Conservation (phyloP, 2,888 invertebrate genomes). For the Leucoptera coffeella region DNA sequence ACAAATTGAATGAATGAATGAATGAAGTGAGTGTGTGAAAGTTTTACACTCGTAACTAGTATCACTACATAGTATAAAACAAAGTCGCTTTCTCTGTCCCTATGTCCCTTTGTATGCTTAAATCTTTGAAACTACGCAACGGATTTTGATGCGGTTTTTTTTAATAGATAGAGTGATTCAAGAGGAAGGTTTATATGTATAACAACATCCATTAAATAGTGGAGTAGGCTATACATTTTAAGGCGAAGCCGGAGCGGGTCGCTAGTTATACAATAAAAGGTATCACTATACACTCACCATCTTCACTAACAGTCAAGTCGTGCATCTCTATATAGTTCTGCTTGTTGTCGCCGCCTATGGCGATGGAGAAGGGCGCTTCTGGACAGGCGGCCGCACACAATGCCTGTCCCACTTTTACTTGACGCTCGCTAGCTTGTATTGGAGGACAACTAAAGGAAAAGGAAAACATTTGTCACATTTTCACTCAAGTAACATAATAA, state of each 20-base stretch:
- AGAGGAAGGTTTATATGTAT: no score
- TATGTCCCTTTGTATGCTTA: no score
- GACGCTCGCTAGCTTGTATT: constrained; percentile 31
- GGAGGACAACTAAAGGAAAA: constrained; percentile 14
- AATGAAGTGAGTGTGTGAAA: neutral
- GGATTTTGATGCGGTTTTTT: no score
- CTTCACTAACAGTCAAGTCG: constrained; percentile 53
- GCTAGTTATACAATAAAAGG: constrained; percentile 1
- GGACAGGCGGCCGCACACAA: constrained; percentile 72
- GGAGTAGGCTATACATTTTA: no score
- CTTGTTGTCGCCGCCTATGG: constrained; percentile 80
- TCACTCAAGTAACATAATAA: no score
- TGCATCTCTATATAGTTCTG: constrained; percentile 65
- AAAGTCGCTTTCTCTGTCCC: no score
- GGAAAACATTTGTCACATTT: no score
- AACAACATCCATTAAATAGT: no score
- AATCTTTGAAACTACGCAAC: no score
- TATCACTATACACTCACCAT: constrained; percentile 30
- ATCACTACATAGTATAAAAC: no score
- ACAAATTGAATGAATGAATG: no score
- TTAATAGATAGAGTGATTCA: no score
- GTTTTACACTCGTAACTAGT: neutral
- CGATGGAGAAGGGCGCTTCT: constrained; percentile 75
- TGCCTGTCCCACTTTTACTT: constrained; percentile 63
- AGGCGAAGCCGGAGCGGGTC: neutral